These are phyloP conservation scores for Sternarchorhynchus goeldii DNA, from an alignment of 2,797 vertebrate species.

Conservation along the genomic window DNA sequence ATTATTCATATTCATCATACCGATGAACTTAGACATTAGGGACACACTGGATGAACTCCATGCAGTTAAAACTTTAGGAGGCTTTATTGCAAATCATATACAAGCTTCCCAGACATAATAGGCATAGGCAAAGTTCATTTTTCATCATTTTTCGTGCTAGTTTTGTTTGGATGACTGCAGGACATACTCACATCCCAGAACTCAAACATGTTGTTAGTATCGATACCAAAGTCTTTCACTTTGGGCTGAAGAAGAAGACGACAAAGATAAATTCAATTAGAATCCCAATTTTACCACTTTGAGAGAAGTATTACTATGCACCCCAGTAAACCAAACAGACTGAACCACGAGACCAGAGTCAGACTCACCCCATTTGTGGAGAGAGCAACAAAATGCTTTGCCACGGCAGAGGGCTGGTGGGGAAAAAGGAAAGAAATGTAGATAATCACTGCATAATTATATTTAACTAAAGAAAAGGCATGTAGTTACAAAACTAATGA, in stretches of 20 bases:
- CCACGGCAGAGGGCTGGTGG: slow-evolving; percentile 79
- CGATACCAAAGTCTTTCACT: slow-evolving; percentile 96
- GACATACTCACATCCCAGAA: slow-evolving; percentile 96
- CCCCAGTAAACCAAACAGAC: not conserved
- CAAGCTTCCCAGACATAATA: not conserved
- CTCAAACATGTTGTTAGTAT: slow-evolving; percentile 96
- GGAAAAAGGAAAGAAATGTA: not conserved
- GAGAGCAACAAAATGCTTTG: slow-evolving; percentile 95
- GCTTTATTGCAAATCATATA: not conserved
- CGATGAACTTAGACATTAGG: not conserved
- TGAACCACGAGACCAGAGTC: not conserved
- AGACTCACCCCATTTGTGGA: slow-evolving; percentile 93
- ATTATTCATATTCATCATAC: not conserved
- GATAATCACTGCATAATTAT: not conserved
- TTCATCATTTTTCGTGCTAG: not conserved
- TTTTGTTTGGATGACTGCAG: not conserved
- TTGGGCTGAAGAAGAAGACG: slow-evolving; percentile 77
- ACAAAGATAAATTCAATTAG: slow-evolving; percentile 27
- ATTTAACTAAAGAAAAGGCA: not conserved
- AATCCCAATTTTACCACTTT: not conserved
- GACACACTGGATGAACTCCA: not conserved
- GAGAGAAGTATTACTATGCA: not conserved
- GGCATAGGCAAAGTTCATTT: not conserved
- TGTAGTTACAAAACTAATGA: not conserved
- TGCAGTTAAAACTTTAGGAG: not conserved